Evolutionary conservation across 2,113 vertebrate species (phyloP).

Genomic region (Natator depressus): DNA sequence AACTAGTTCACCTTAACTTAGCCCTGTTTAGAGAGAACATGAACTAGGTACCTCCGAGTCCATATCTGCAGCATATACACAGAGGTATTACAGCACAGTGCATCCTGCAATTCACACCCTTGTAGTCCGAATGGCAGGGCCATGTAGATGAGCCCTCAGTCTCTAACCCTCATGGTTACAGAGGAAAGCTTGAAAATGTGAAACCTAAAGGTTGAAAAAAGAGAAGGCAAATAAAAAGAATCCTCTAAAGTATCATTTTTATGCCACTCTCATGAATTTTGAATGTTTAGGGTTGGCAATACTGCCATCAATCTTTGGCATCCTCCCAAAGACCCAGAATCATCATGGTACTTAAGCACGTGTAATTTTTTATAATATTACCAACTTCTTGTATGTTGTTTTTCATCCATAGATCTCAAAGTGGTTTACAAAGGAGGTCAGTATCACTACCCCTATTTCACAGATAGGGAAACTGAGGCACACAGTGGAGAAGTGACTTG

Average conservation of each 20-base stretch:
- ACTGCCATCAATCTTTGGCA: neutral
- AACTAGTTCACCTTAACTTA: neutral
- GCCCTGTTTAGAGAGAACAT: neutral
- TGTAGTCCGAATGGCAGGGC: neutral
- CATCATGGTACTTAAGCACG: accelerated
- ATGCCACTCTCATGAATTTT: neutral
- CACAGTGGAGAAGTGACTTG: neutral
- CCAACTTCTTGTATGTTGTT: accelerated
- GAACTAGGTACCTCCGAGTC: neutral
- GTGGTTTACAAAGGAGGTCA: neutral
- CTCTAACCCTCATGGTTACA: neutral
- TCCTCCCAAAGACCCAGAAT: neutral
- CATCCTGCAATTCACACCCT: neutral
- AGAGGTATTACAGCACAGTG: too few species aligned
- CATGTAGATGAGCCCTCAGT: neutral
- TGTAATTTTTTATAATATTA: neutral
- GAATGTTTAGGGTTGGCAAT: neutral
- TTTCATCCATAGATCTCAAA: neutral
- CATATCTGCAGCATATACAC: neutral
- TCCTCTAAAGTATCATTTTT: neutral
- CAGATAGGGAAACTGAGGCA: neutral
- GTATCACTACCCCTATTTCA: neutral
- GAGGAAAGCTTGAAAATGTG: neutral
- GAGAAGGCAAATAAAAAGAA: neutral
- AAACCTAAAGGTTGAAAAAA: neutral